Evolutionary conservation across 2,113 vertebrate species (phyloP).

Genomic region (Otus sunia): DNA sequence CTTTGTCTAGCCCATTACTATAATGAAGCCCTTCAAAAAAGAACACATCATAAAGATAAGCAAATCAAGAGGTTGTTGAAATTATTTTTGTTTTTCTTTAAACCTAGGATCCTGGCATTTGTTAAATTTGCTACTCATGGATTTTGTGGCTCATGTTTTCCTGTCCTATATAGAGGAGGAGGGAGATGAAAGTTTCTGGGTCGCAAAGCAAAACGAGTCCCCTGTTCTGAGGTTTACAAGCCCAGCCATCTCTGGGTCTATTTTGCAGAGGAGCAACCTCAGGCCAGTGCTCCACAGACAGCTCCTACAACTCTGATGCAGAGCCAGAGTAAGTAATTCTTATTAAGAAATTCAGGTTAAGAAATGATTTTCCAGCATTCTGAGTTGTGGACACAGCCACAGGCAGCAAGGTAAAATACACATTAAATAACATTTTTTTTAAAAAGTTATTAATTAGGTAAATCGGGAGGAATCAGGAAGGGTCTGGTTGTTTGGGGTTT

Average conservation of each 20-base stretch:
- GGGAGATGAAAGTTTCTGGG: background rate
- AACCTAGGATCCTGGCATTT: conserved; percentile 75
- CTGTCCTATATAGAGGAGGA: conserved; percentile 67
- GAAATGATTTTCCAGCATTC: conserved; percentile 26
- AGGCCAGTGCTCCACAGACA: background rate
- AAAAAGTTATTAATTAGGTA: background rate
- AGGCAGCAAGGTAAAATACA: conserved; percentile 47
- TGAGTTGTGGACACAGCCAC: conserved; percentile 48
- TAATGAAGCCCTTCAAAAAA: background rate
- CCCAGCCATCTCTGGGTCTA: background rate
- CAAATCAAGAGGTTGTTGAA: background rate
- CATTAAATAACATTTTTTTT: background rate
- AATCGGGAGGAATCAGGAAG: background rate
- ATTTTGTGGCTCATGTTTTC: conserved; percentile 70
- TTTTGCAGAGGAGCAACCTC: background rate
- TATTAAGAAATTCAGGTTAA: background rate
- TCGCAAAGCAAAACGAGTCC: background rate
- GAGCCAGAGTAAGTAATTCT: background rate
- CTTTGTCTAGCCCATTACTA: background rate
- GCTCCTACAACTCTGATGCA: background rate
- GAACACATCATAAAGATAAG: background rate
- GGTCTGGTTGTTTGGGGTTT: background rate
- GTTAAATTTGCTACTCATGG: conserved; percentile 70
- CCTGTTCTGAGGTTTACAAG: background rate
- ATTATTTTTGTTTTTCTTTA: conserved; percentile 11